A percentile compares a stretch with the other conserved stretches of the same genome.
Evolutionary conservation across 2,888 invertebrate species (phyloP).

Genomic region (Galerucella pusilla): DNA sequence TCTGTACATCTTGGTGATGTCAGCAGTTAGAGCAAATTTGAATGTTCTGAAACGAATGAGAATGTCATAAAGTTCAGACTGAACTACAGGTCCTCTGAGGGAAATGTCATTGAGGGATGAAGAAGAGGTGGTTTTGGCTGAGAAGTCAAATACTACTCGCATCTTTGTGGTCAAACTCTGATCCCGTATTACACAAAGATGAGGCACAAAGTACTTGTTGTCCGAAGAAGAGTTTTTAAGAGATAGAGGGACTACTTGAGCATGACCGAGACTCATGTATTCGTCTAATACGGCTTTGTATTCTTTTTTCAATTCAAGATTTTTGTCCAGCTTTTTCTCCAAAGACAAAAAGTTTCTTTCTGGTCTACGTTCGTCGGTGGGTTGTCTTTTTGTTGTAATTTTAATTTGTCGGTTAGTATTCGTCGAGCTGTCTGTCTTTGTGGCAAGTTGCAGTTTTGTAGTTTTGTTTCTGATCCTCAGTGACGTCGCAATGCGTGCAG

Average conservation of each 20-base stretch:
- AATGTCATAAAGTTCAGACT: conserved; percentile 34
- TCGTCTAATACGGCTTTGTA: no score
- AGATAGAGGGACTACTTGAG: not conserved
- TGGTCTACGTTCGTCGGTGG: no score
- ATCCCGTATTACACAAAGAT: not conserved
- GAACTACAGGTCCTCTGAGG: conserved; percentile 26
- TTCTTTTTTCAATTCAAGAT: no score
- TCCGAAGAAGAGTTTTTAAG: not conserved
- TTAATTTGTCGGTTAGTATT: no score
- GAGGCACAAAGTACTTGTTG: not conserved
- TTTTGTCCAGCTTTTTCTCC: no score
- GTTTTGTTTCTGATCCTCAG: no score
- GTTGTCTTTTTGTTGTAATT: no score
- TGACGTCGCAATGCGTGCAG: no score
- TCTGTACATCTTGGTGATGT: conserved; percentile 31
- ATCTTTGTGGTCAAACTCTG: conserved; percentile 30
- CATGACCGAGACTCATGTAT: no score
- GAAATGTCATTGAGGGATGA: conserved; percentile 24
- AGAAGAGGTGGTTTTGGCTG: conserved; percentile 18
- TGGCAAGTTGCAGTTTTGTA: no score
- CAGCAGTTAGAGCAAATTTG: conserved; percentile 27
- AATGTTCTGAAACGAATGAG: conserved; percentile 19
- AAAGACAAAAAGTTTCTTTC: no score
- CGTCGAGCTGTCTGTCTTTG: no score
- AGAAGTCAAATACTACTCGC: conserved; percentile 35